A percentile compares a stretch with the other conserved stretches of the same genome.
phyloP scores from a whole-genome alignment of 2,888 invertebrate genomes.

The Elysia crispata region DNA sequence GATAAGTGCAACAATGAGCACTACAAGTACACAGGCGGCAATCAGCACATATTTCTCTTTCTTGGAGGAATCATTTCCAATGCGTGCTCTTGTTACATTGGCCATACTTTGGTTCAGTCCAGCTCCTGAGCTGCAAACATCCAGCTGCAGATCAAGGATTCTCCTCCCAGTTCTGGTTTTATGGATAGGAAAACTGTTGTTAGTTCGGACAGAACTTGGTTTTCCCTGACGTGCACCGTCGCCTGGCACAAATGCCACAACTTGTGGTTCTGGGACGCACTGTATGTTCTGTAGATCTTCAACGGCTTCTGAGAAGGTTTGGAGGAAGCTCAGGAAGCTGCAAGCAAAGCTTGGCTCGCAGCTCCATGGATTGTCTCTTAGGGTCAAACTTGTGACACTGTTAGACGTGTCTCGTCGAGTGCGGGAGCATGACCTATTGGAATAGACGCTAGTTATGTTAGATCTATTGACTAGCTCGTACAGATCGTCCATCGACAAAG shows the following conservation, averaged over 20 bases:
- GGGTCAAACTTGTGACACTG: not conserved
- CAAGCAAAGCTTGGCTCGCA: constrained; percentile 52
- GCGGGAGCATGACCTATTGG: too few species aligned
- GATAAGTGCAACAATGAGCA: constrained; percentile 35
- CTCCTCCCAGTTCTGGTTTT: too few species aligned
- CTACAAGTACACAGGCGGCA: constrained; percentile 46
- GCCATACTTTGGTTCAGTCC: too few species aligned
- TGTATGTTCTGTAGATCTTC: not conserved
- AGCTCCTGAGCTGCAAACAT: constrained; percentile 15
- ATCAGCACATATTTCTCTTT: constrained; percentile 43
- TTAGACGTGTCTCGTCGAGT: too few species aligned
- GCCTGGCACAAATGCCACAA: too few species aligned
- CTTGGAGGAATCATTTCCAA: not conserved
- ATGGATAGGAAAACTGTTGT: too few species aligned
- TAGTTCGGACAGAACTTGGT: too few species aligned
- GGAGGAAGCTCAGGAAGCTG: constrained; percentile 45
- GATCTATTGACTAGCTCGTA: not conserved
- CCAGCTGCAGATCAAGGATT: constrained; percentile 33
- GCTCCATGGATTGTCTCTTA: constrained; percentile 51
- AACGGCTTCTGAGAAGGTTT: constrained; percentile 24
- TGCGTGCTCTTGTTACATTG: not conserved
- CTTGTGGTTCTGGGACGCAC: not conserved
- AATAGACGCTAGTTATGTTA: not conserved
- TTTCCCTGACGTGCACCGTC: too few species aligned
- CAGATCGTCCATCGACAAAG: constrained; percentile 39